Percentiles rank a stretch among this genome's conserved stretches.
phyloP scores from a whole-genome alignment of 2,113 vertebrate species.

The Tragelaphus imberbis region DNA sequence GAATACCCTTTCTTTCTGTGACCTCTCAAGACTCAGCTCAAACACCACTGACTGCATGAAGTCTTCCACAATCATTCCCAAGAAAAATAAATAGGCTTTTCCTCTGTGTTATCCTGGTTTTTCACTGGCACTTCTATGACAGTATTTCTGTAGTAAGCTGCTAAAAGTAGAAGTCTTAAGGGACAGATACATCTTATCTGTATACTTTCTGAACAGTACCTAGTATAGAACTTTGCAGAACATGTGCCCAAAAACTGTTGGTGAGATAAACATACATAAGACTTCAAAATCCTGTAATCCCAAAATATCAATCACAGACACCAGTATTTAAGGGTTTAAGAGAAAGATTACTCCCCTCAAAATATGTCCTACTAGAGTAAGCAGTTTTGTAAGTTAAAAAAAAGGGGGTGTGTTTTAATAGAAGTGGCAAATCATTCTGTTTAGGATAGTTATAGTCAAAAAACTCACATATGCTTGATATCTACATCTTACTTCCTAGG shows the following conservation, averaged over 20 bases:
- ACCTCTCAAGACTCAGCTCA: background rate
- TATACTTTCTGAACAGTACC: background rate
- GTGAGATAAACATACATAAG: background rate
- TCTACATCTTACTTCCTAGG: conserved; percentile 63
- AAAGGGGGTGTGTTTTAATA: background rate
- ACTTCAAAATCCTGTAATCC: conserved; percentile 33
- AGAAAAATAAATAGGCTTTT: background rate
- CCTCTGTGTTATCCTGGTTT: background rate
- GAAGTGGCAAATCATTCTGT: conserved; percentile 17
- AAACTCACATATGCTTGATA: conserved; percentile 40
- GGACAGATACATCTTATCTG: background rate
- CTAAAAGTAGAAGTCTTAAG: background rate
- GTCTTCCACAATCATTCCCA: background rate
- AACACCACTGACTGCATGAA: background rate
- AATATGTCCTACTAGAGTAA: conserved; percentile 29
- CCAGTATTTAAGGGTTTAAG: background rate
- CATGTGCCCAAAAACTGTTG: background rate
- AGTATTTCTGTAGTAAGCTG: background rate
- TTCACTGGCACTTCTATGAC: background rate
- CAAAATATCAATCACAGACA: background rate
- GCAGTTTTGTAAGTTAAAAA: conserved; percentile 10
- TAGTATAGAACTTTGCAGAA: background rate
- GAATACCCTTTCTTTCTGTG: background rate
- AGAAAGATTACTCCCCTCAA: background rate
- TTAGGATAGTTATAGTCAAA: conserved; percentile 32